A percentile compares a stretch with the other conserved stretches of the same genome.
These are phyloP conservation scores for Columba livia DNA, from an alignment of 2,113 vertebrate species.

Conservation along the genomic window DNA sequence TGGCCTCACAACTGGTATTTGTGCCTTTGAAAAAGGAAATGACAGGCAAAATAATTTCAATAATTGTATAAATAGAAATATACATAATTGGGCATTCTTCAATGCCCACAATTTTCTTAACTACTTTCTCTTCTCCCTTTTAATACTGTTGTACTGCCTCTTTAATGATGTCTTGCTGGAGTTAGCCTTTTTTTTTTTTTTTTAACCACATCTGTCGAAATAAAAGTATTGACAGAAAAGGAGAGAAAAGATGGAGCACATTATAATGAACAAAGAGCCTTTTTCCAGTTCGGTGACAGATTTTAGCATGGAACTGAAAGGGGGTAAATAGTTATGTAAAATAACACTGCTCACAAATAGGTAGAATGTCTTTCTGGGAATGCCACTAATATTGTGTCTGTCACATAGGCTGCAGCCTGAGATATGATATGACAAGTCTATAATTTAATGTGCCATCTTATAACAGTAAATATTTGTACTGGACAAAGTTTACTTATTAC, in stretches of 20 bases:
- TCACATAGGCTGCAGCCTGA: conserved; percentile 11
- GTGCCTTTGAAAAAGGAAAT: neutral
- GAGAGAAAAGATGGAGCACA: neutral
- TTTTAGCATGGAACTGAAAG: neutral
- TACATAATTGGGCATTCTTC: neutral
- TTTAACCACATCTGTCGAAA: conserved; percentile 2
- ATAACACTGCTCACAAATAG: conserved; percentile 1
- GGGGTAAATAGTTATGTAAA: neutral
- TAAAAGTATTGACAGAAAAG: neutral
- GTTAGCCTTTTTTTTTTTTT: neutral
- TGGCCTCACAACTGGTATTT: neutral
- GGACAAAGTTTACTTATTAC: conserved; percentile 11
- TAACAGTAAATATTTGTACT: conserved; percentile 44
- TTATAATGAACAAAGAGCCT: neutral
- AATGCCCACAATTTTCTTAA: conserved; percentile 12
- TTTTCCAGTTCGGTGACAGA: conserved; percentile 25
- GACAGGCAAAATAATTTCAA: neutral
- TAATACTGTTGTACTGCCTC: neutral
- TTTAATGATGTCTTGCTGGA: conserved; percentile 11
- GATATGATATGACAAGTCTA: conserved; percentile 14
- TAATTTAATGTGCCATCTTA: conserved; percentile 43
- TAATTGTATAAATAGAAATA: neutral
- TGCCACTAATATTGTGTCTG: neutral
- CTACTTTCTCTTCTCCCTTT: conserved; percentile 21
- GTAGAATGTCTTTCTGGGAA: neutral